A percentile compares a stretch with the other conserved stretches of the same genome.
These are phyloP conservation scores for Pteruthius melanotis DNA, from an alignment of 2,113 vertebrate species.

Conservation along the genomic window DNA sequence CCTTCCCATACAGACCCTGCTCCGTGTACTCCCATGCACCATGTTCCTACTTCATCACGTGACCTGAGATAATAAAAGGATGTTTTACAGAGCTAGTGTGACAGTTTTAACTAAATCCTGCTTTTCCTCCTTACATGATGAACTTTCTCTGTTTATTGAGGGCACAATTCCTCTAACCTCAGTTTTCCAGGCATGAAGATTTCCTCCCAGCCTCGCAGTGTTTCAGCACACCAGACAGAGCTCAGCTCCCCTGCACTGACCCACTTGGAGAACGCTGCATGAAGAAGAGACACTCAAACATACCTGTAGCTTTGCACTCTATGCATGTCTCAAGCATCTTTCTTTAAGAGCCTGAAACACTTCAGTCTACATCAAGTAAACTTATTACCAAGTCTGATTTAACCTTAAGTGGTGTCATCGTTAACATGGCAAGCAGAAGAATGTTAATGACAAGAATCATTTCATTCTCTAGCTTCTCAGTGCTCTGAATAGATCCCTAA, in stretches of 20 bases:
- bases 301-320: slow-evolving; percentile 4
- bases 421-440: slow-evolving; percentile 33
- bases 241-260: background rate
- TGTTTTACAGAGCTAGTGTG: background rate
- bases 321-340: background rate
- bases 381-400: slow-evolving; percentile 54
- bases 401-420: slow-evolving; percentile 41
- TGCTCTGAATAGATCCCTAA: slow-evolving; percentile 42
- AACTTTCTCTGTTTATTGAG: background rate
- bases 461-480: slow-evolving; percentile 37
- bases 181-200: background rate
- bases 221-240: background rate
- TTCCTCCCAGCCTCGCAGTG: background rate
- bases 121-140: background rate
- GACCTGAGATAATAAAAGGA: background rate
- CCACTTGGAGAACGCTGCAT: background rate
- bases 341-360: slow-evolving; percentile 16
- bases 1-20: background rate
- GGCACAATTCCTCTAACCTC: background rate
- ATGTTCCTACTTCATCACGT: fast-evolving
- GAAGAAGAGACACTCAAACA: background rate
- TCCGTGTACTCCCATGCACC: background rate
- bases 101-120: background rate
- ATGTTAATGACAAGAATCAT: slow-evolving; percentile 39
- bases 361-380: slow-evolving; percentile 38